Percentiles rank a stretch among this genome's conserved stretches.
These are phyloP conservation scores for Neotragus pygmaeus DNA, from an alignment of 2,113 vertebrate genomes.

Conservation along the genomic window DNA sequence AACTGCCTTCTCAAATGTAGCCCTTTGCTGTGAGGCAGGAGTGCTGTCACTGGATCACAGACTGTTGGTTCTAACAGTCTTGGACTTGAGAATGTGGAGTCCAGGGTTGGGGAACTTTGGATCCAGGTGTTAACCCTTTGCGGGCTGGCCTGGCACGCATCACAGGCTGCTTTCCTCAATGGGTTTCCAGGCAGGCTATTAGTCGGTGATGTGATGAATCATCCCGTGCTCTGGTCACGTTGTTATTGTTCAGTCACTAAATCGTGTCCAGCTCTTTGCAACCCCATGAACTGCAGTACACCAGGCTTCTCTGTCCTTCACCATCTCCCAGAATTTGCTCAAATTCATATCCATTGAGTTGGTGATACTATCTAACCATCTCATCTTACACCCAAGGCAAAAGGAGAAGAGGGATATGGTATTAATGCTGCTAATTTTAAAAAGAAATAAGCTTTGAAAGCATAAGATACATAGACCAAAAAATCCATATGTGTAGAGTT, in stretches of 20 bases:
- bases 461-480: background rate
- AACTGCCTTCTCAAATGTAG: background rate
- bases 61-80: background rate
- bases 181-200: background rate
- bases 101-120: background rate
- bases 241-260: background rate
- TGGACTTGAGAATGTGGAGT: background rate
- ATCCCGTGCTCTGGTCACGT: background rate
- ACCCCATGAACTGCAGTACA: background rate
- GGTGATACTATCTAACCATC: background rate
- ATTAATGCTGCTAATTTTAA: background rate
- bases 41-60: accelerated
- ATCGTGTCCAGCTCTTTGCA: background rate
- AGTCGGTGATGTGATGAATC: background rate
- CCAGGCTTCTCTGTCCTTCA: background rate
- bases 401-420: background rate
- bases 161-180: background rate
- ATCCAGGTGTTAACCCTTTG: background rate
- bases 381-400: background rate
- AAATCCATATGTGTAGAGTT: background rate
- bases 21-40: background rate
- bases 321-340: background rate
- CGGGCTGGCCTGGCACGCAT: background rate
- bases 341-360: background rate
- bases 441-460: background rate